phyloP scores from a whole-genome alignment of 2,797 vertebrate genomes.

The Columba guinea region DNA sequence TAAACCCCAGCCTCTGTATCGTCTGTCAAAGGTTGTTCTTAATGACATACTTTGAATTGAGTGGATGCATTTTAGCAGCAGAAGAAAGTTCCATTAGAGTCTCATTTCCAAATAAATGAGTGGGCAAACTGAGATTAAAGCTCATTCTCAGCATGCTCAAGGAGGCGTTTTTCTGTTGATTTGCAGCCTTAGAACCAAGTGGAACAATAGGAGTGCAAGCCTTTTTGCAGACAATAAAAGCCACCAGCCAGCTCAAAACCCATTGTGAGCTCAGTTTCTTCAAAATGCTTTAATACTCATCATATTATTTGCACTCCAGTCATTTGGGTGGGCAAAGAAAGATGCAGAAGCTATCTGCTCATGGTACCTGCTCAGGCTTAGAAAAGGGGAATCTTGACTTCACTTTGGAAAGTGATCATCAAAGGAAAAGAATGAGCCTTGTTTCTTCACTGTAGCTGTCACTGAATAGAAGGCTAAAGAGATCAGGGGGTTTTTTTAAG shows the following conservation, averaged over 20 bases:
- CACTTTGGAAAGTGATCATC: not conserved
- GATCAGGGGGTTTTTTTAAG: not conserved
- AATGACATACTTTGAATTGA: not conserved
- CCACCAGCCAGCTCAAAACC: not conserved
- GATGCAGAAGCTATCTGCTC: not conserved
- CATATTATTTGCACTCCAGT: not conserved
- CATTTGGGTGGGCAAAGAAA: not conserved
- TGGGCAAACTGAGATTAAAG: not conserved
- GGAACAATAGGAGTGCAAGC: not conserved
- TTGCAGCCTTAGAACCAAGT: not conserved
- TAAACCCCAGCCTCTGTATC: not conserved
- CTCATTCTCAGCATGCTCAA: not conserved
- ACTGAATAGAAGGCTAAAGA: not conserved
- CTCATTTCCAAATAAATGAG: not conserved
- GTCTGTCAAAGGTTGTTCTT: not conserved
- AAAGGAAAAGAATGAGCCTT: not conserved
- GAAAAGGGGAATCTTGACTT: not conserved
- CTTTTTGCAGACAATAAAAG: not conserved
- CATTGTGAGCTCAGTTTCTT: not conserved
- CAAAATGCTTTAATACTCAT: not conserved
- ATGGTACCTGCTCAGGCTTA: not conserved
- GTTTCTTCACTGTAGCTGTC: not conserved
- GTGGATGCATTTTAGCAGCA: not conserved
- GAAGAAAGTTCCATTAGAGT: not conserved
- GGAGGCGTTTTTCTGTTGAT: not conserved